phyloP scores from a whole-genome alignment of 2,888 invertebrate species.

The Eubasilissa splendida region DNA sequence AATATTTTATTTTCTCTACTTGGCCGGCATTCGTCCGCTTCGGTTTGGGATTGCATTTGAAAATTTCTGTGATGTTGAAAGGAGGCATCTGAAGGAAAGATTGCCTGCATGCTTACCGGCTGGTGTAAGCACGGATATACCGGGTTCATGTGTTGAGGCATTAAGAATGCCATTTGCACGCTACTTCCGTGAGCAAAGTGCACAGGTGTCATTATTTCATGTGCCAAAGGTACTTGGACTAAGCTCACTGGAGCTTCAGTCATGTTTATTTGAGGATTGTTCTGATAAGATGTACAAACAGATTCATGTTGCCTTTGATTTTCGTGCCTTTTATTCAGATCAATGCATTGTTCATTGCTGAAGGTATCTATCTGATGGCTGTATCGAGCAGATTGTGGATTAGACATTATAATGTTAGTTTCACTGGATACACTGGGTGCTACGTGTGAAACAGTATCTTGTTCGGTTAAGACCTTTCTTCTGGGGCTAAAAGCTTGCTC shows the following conservation, averaged over 20 bases:
- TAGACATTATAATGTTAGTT: slow-evolving; percentile 53
- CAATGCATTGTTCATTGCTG: slow-evolving; percentile 62
- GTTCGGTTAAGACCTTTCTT: slow-evolving; percentile 45
- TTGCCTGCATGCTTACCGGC: slow-evolving; percentile 62
- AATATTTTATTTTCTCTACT: slow-evolving; percentile 62
- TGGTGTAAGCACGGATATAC: slow-evolving; percentile 64
- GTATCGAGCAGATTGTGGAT: slow-evolving; percentile 55
- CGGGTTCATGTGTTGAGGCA: slow-evolving; percentile 71
- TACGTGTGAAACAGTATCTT: slow-evolving; percentile 25
- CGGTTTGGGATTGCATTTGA: slow-evolving; percentile 63
- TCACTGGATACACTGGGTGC: slow-evolving; percentile 40
- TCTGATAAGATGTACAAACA: slow-evolving; percentile 69
- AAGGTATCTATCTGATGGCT: slow-evolving; percentile 31
- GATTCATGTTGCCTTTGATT: slow-evolving; percentile 65
- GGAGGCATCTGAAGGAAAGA: slow-evolving; percentile 57
- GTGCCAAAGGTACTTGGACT: slow-evolving; percentile 68
- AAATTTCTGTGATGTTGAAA: slow-evolving; percentile 54
- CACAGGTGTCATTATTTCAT: slow-evolving; percentile 65
- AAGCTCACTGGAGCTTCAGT: slow-evolving; percentile 69
- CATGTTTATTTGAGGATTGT: slow-evolving; percentile 66
- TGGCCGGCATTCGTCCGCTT: slow-evolving; percentile 62
- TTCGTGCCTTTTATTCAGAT: slow-evolving; percentile 63
- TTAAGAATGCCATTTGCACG: slow-evolving; percentile 75
- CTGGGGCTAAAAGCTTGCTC: slow-evolving; percentile 56
- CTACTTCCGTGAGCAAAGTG: slow-evolving; percentile 66